These are phyloP conservation scores for Echiichthys vipera DNA, from an alignment of 2,797 vertebrate species.

Conservation along the genomic window DNA sequence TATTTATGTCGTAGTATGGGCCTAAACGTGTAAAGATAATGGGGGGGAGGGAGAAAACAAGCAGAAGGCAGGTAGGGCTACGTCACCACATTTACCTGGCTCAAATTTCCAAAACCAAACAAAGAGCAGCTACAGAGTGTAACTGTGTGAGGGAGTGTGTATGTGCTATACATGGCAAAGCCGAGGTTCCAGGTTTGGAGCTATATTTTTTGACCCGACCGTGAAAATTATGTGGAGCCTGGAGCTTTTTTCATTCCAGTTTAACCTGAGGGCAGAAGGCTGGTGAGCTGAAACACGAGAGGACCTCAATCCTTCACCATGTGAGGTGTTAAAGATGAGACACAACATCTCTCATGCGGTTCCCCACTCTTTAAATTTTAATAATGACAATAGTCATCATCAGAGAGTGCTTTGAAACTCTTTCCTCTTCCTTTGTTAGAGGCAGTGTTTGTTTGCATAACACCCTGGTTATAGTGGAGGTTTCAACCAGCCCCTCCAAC, in stretches of 20 bases:
- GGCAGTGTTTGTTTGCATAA: slow-evolving; percentile 11
- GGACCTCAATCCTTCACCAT: background rate
- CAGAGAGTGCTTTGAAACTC: background rate
- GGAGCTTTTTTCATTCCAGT: slow-evolving; percentile 23
- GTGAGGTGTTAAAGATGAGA: slow-evolving; percentile 22
- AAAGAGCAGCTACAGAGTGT: slow-evolving; percentile 50
- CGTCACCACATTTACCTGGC: slow-evolving; percentile 73
- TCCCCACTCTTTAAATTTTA: background rate
- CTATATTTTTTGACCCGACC: slow-evolving; percentile 1
- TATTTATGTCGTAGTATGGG: background rate
- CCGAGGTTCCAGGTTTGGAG: slow-evolving; percentile 1
- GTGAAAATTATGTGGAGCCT: background rate
- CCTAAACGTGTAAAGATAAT: background rate
- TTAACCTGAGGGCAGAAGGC: slow-evolving; percentile 29
- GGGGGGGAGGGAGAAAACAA: slow-evolving; percentile 6
- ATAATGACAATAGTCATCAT: slow-evolving; percentile 2
- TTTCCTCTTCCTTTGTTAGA: background rate
- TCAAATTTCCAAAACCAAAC: slow-evolving; percentile 79
- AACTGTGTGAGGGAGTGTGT: background rate
- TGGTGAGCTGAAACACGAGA: slow-evolving; percentile 48
- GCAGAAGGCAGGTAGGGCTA: slow-evolving; percentile 26
- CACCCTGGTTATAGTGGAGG: background rate
- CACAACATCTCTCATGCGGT: slow-evolving; percentile 4
- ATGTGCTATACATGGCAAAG: background rate
- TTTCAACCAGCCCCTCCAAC: background rate